Evolutionary conservation across 37 sponge, comb jelly and placozoan species (phyloP), one percentile per base, ranked within the genome.

Genomic region (Theonella swinhoei): DNA sequence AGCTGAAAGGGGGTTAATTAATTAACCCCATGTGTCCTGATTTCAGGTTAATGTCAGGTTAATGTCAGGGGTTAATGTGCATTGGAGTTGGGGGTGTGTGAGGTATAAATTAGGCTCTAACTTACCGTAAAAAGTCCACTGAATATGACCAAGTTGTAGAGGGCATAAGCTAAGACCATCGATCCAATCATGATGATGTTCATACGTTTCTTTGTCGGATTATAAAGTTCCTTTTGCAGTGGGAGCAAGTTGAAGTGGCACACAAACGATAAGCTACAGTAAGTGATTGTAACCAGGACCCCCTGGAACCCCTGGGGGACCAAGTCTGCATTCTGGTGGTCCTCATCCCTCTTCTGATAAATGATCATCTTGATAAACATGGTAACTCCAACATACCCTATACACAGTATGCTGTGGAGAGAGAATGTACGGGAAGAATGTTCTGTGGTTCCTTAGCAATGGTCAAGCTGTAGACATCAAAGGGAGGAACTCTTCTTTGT

Each of bases 231-330:
- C 54, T 80, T 84, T 61, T 90, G 58, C 36, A 94, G 76, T 0
- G 94, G 85, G 4, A 94, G 80, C 28, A 94, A 58, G 70, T 94
- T 83, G 82, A 94, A 94, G 36, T 94, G 94, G 69, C 94, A 94
- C 23, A 94, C 69, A 39, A 94, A 85, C 28, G 85, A 77, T 11
- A 92, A 77, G 70, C 92, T 88, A 61, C 84, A 74, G 77, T 92
- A 92, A 1, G 88, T 78, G 37, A 92, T 67, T 30, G 70, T 74
- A 7, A 75, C 80, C n/a, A 92, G 41, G 66, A 67, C 73, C 14
- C 78, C 74, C 31, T 42, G 23, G 4, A 84, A 1, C 1, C n/a
- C 67, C 0, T 39, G 14, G 0, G 82, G 82, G 26, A 17, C 62
- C 9, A 78, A 25, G n/a, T 36, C 36, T n/a, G 76, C 24, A 9